phyloP scores from a whole-genome alignment of 2,113 vertebrate species.

The Cinclus cinclus region DNA sequence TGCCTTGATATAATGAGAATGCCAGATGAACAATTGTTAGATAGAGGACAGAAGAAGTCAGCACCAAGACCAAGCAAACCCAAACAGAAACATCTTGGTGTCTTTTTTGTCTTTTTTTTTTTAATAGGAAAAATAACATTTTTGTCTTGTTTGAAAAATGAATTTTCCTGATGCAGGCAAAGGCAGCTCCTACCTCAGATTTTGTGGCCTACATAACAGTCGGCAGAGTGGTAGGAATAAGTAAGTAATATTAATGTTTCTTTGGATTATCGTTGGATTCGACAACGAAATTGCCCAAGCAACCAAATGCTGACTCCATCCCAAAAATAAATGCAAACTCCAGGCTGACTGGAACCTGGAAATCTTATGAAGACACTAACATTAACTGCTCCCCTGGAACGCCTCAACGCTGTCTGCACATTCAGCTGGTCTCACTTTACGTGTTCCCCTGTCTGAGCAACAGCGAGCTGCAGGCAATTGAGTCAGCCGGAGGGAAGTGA shows the following conservation, averaged over 20 bases:
- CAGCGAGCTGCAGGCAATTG: neutral
- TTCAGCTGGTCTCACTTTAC: neutral
- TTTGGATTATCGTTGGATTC: neutral
- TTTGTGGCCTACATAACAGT: neutral
- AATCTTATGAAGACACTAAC: neutral
- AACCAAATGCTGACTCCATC: neutral
- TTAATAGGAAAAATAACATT: neutral
- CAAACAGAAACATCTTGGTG: neutral
- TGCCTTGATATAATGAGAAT: neutral
- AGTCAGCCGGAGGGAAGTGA: conserved; percentile 1
- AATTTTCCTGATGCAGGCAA: neutral
- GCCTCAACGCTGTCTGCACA: neutral
- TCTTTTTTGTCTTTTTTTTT: neutral
- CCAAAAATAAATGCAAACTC: neutral
- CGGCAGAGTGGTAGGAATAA: neutral
- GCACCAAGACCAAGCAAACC: neutral
- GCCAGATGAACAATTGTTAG: neutral
- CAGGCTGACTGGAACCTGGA: neutral
- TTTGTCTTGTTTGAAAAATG: neutral
- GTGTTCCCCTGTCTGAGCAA: neutral
- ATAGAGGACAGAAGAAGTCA: neutral
- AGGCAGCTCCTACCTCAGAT: neutral
- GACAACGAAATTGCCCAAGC: neutral
- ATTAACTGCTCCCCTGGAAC: neutral
- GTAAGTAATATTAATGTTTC: neutral